phyloP scores from a whole-genome alignment of 2,797 vertebrate genomes.

The Malurus splendens region DNA sequence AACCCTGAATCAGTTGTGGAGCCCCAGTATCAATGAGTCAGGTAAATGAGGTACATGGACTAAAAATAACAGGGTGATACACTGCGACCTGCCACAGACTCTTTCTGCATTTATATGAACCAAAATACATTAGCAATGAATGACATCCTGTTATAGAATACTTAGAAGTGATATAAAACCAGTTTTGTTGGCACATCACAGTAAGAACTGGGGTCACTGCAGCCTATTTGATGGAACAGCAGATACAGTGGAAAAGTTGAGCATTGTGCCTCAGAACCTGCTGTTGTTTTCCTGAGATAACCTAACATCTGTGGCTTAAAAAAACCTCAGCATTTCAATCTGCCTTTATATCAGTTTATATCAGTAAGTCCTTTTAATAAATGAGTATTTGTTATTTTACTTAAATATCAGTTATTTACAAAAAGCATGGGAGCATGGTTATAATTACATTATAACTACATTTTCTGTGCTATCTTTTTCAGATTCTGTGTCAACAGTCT shows the following conservation, averaged over 20 bases:
- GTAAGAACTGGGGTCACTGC: neutral
- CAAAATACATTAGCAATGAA: conserved; percentile 25
- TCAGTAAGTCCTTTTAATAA: neutral
- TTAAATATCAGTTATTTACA: neutral
- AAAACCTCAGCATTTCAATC: neutral
- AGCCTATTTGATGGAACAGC: conserved; percentile 5
- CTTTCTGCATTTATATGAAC: conserved; percentile 23
- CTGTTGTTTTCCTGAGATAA: conserved; percentile 15
- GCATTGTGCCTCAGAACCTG: conserved; percentile 7
- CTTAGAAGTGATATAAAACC: neutral
- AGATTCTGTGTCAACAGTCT: neutral
- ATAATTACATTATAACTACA: neutral
- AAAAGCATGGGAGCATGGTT: neutral
- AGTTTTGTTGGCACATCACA: neutral
- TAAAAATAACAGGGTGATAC: conserved; percentile 31
- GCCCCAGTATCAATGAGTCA: conserved; percentile 1
- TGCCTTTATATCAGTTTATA: neutral
- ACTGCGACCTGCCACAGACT: neutral
- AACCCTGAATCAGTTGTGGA: neutral
- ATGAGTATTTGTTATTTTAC: neutral
- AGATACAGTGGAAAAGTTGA: neutral
- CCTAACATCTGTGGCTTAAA: neutral
- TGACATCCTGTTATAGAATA: neutral
- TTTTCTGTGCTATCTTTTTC: neutral
- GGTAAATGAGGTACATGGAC: conserved; percentile 3